A percentile compares a stretch with the other conserved stretches of the same genome.
Conservation (phyloP, 2,797 vertebrate genomes). For the Sciaenops ocellatus region DNA sequence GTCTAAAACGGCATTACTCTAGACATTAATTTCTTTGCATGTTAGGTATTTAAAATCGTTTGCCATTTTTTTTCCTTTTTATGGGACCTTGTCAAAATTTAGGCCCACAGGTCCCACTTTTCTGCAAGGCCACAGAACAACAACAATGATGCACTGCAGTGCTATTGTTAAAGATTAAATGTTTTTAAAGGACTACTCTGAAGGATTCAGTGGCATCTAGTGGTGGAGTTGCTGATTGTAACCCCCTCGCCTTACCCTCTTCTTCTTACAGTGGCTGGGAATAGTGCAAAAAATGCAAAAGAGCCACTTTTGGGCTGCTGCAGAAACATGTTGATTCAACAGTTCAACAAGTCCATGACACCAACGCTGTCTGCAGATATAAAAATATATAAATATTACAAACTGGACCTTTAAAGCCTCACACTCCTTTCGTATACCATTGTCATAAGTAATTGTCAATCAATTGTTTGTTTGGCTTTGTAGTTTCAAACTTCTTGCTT, state of each 20-base stretch:
- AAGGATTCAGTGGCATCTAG: no score
- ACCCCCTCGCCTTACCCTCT: no score
- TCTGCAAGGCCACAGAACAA: neutral
- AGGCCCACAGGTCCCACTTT: neutral
- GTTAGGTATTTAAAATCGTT: neutral
- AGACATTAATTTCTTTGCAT: no score
- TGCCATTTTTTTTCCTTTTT: neutral
- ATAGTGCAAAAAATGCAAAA: no score
- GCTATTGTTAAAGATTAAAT: neutral
- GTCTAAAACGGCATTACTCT: no score
- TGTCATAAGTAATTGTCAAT: neutral
- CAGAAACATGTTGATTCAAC: no score
- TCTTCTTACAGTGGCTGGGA: no score
- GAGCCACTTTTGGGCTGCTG: no score
- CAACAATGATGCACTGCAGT: conserved; percentile 21
- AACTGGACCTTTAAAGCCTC: neutral
- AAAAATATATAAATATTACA: no score
- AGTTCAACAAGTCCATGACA: no score
- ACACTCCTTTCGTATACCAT: neutral
- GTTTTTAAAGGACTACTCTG: neutral
- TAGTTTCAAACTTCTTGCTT: neutral
- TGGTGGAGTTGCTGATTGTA: no score
- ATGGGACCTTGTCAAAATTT: neutral
- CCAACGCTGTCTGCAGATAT: no score
- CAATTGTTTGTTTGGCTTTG: neutral